phyloP scores from a whole-genome alignment of 2,888 invertebrate genomes.

The Thalpophila matura region DNA sequence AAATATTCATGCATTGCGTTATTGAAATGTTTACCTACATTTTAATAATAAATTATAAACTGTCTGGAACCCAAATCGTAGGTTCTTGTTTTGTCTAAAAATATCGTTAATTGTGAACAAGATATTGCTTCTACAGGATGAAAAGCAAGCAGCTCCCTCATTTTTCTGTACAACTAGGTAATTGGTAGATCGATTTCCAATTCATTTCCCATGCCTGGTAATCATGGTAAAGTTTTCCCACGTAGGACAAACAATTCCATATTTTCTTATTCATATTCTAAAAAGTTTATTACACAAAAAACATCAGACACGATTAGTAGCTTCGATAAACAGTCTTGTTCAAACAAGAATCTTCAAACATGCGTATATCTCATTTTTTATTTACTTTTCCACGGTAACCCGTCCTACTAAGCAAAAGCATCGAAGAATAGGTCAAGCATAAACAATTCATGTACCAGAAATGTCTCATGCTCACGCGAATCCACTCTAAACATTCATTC shows the following conservation, averaged over 20 bases:
- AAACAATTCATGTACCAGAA: constrained; percentile 22
- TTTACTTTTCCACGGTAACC: constrained; percentile 48
- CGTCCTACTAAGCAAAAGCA: constrained; percentile 16
- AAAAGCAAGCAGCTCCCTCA: background rate
- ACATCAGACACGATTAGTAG: constrained; percentile 36
- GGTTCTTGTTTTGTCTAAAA: background rate
- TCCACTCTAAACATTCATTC: constrained; percentile 33
- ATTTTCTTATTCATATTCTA: constrained; percentile 8
- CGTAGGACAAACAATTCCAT: background rate
- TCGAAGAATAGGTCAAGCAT: constrained; percentile 46
- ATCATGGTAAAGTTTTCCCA: background rate
- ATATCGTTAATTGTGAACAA: no score
- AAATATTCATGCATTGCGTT: background rate
- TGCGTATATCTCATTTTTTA: constrained; percentile 40
- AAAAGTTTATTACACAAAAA: constrained; percentile 33
- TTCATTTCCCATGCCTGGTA: constrained; percentile 12
- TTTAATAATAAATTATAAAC: background rate
- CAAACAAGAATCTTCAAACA: constrained; percentile 47
- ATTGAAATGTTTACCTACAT: constrained; percentile 1
- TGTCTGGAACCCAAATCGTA: background rate
- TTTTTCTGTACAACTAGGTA: no score
- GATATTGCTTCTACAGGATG: background rate
- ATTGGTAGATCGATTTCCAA: background rate
- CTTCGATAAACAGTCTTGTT: constrained; percentile 23
- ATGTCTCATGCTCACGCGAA: constrained; percentile 38